Evolutionary conservation across 2,797 vertebrate species (phyloP).

Genomic region (Enteromius anoplus): DNA sequence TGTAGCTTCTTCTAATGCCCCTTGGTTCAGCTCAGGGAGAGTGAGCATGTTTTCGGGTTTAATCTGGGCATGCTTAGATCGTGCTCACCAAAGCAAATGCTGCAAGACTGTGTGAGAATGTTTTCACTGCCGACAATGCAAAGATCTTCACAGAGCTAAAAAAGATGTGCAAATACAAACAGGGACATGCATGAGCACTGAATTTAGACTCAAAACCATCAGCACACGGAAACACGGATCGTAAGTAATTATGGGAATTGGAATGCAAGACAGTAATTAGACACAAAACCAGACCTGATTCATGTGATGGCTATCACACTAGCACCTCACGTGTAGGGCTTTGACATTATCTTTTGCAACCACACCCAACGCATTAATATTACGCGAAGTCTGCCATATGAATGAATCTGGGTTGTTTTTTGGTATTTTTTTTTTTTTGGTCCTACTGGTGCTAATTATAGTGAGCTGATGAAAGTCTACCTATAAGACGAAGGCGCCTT

Average conservation of each 20-base stretch:
- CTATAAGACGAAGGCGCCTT: conserved; percentile 59
- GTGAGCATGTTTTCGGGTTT: conserved; percentile 5
- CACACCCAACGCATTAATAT: not conserved
- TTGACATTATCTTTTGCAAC: conserved; percentile 26
- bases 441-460: conserved; percentile 62
- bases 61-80: not conserved
- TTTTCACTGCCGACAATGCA: conserved; percentile 44
- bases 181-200: conserved; percentile 11
- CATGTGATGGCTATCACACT: not conserved
- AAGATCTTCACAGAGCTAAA: conserved; percentile 27
- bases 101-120: conserved; percentile 17
- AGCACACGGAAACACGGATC: conserved; percentile 6
- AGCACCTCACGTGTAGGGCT: not conserved
- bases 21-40: not conserved
- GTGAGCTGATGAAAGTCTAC: conserved; percentile 66
- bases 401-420: conserved; percentile 21
- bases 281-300: conserved; percentile 13
- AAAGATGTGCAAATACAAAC: conserved; percentile 5
- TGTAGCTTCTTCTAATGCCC: not conserved
- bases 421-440: not conserved
- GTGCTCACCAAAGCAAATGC: not conserved
- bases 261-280: not conserved
- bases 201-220: conserved; percentile 30
- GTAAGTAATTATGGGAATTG: conserved; percentile 8
- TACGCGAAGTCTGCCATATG: conserved; percentile 63